Evolutionary conservation across 1,140 invertebrate species (phyloP).

Genomic region (Sycophaga agraensis): DNA sequence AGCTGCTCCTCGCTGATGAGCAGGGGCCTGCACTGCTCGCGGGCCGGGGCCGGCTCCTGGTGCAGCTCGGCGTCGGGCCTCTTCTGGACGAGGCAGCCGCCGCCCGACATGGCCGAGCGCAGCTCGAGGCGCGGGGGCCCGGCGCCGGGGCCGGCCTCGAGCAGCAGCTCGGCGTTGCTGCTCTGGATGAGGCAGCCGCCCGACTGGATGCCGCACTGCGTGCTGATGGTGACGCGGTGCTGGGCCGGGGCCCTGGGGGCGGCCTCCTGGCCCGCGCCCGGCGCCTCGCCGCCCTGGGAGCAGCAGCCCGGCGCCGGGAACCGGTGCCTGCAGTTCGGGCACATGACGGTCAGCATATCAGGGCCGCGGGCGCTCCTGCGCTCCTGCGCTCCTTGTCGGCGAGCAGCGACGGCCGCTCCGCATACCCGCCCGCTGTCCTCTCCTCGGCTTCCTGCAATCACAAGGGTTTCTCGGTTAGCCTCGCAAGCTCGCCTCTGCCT

Average conservation of each 20-base stretch:
- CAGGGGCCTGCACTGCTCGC: background rate
- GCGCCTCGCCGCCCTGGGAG: background rate
- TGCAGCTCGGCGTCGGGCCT: conserved; percentile 20
- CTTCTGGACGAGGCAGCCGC: conserved; percentile 38
- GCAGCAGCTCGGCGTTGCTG: conserved; percentile 36
- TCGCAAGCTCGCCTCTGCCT: too few relatives aligned
- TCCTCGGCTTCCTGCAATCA: background rate
- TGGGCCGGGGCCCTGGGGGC: conserved; percentile 8
- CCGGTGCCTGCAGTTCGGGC: conserved; percentile 67
- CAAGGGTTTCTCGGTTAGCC: too few relatives aligned
- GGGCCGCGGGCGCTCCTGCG: background rate
- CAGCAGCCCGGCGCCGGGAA: conserved; percentile 52
- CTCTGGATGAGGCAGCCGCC: conserved; percentile 42
- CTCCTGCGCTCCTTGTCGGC: background rate
- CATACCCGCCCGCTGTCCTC: too few relatives aligned
- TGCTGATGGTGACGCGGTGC: conserved; percentile 18
- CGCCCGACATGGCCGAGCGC: conserved; percentile 41
- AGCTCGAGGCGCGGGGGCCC: conserved; percentile 40
- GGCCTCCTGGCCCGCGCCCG: conserved; percentile 43
- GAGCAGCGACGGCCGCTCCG: conserved; percentile 7
- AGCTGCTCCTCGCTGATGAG: conserved; percentile 27
- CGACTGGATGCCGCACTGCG: conserved; percentile 38
- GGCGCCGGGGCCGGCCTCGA: background rate
- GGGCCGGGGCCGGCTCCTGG: conserved; percentile 8
- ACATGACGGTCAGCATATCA: conserved; percentile 56